Evolutionary conservation across 1,140 invertebrate species (phyloP).

Genomic region (Dinoponera quadriceps): DNA sequence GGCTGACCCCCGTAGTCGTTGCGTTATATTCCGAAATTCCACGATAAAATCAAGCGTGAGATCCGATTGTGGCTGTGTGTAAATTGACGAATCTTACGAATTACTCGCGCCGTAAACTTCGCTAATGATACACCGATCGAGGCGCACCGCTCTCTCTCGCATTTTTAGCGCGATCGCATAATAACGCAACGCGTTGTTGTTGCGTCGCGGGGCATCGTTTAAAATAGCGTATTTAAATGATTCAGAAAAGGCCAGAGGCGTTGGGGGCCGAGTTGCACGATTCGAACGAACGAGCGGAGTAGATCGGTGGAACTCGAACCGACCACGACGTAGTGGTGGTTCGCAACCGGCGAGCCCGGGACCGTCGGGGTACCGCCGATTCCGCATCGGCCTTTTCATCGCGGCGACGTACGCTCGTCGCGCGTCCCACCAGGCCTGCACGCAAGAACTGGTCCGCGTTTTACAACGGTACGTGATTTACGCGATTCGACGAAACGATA

Average conservation of each 20-base stretch:
- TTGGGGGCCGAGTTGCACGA: neutral
- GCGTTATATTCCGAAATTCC: neutral
- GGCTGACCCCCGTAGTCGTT: neutral
- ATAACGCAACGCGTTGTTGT: neutral
- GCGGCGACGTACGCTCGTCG: conserved; percentile 14
- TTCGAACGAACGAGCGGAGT: neutral
- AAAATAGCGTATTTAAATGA: neutral
- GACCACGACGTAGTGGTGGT: neutral
- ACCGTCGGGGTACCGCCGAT: conserved; percentile 30
- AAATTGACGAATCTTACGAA: neutral
- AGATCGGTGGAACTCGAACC: too few species aligned
- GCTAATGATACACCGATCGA: neutral
- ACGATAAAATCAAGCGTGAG: neutral
- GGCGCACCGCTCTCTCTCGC: neutral
- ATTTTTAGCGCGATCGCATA: neutral
- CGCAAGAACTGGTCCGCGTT: conserved; percentile 63
- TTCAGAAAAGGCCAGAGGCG: neutral
- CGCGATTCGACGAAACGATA: conserved; percentile 67
- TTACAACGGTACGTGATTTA: conserved; percentile 66
- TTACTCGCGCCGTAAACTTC: neutral
- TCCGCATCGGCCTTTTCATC: conserved; percentile 58
- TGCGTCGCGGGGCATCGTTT: neutral
- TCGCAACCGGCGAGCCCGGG: conserved; percentile 7
- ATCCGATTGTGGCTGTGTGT: neutral
- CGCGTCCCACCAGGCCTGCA: conserved; percentile 43